Percentiles rank a stretch among this genome's conserved stretches.
These are phyloP conservation scores for Hirundichthys speculiger DNA, from an alignment of 2,113 vertebrate species.

Conservation along the genomic window DNA sequence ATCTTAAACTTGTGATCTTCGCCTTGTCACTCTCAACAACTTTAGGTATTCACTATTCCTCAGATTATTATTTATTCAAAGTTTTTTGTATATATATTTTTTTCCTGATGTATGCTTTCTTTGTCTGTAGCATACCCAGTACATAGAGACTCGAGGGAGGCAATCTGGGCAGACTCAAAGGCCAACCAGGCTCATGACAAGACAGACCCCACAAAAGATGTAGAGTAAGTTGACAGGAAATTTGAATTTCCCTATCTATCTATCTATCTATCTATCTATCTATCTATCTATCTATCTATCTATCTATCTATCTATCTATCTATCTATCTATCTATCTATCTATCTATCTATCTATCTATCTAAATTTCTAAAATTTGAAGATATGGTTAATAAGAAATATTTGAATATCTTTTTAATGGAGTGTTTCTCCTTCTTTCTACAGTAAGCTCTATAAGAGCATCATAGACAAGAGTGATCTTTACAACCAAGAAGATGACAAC, in stretches of 20 bases:
- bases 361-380: no score
- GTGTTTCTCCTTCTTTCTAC: conserved; percentile 15
- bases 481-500: conserved; percentile 68
- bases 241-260: no score
- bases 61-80: not conserved
- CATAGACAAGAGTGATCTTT: conserved; percentile 73
- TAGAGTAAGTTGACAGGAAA: conserved; percentile 63
- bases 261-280: no score
- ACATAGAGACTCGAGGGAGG: conserved; percentile 57
- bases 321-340: no score
- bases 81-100: not conserved
- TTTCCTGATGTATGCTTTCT: conserved; percentile 12
- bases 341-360: no score
- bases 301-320: no score
- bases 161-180: conserved; percentile 77
- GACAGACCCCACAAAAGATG: conserved; percentile 70
- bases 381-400: not conserved
- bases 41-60: conserved; percentile 66
- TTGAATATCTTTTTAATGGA: not conserved
- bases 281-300: no score
- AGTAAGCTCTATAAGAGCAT: conserved; percentile 83
- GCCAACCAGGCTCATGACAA: conserved; percentile 77
- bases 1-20: conserved; percentile 58
- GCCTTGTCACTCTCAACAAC: conserved; percentile 52
- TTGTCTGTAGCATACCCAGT: conserved; percentile 69